Evolutionary conservation across 2,888 invertebrate genomes (phyloP).

Genomic region (Lissonota sp.): DNA sequence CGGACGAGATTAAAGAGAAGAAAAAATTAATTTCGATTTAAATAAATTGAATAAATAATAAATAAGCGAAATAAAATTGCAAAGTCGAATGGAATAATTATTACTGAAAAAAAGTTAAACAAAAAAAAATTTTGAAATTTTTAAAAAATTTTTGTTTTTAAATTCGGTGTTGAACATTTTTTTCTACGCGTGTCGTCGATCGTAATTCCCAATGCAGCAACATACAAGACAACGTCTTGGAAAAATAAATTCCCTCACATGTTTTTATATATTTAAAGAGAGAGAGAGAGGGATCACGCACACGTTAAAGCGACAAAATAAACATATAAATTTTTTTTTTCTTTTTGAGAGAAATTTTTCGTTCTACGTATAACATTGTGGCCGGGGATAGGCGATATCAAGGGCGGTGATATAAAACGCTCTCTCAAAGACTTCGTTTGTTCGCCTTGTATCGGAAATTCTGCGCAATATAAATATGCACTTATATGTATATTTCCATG

Average conservation of each 20-base stretch:
- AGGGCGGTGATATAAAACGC: slow-evolving; percentile 27
- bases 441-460: slow-evolving; percentile 9
- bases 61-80: no score
- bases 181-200: slow-evolving; percentile 10
- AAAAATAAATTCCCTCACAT: slow-evolving; percentile 46
- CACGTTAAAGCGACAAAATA: slow-evolving; percentile 64
- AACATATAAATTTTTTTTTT: slow-evolving; percentile 40
- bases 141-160: not conserved
- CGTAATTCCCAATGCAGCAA: slow-evolving; percentile 33
- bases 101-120: no score
- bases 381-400: slow-evolving; percentile 22
- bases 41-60: no score
- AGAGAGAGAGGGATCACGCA: slow-evolving; percentile 9
- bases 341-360: slow-evolving; percentile 9
- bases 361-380: not conserved
- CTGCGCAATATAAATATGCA: slow-evolving; percentile 11
- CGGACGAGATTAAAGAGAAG: no score
- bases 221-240: slow-evolving; percentile 26
- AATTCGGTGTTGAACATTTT: slow-evolving; percentile 4
- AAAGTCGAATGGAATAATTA: no score
- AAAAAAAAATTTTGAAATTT: no score
- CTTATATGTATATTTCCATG: not conserved
- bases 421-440: slow-evolving; percentile 33
- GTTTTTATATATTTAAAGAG: not conserved
- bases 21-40: no score